A percentile compares a stretch with the other conserved stretches of the same genome.
These are phyloP conservation scores for Andrena bicolor DNA, from an alignment of 2,888 invertebrate genomes.

Conservation along the genomic window DNA sequence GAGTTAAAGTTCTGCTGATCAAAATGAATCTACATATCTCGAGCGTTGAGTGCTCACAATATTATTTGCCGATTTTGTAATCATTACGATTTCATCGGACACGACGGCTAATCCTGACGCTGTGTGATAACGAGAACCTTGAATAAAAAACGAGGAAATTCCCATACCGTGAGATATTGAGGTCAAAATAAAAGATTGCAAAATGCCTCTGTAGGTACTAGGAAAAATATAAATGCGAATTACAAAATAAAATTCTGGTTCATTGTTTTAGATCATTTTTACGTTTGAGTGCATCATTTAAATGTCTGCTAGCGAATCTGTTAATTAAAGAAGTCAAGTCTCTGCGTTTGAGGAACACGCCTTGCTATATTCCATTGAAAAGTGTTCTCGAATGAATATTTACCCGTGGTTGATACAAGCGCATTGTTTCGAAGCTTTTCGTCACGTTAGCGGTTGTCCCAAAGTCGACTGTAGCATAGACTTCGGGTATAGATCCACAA, in stretches of 20 bases:
- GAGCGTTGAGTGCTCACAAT: too few relatives aligned
- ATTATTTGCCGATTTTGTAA: background rate
- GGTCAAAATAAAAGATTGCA: too few relatives aligned
- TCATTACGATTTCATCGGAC: background rate
- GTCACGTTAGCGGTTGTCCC: slow-evolving; percentile 85
- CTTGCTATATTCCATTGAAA: background rate
- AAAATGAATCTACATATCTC: background rate
- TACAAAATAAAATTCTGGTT: too few relatives aligned
- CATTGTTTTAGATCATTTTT: too few relatives aligned
- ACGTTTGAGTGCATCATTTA: too few relatives aligned
- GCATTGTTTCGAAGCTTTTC: slow-evolving; percentile 85
- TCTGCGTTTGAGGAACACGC: background rate
- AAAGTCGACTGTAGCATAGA: slow-evolving; percentile 92
- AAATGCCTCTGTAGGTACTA: too few relatives aligned
- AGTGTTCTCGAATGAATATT: slow-evolving; percentile 12
- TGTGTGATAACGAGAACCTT: slow-evolving; percentile 5
- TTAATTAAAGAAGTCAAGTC: too few relatives aligned
- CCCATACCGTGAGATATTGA: too few relatives aligned
- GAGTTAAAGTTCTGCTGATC: background rate
- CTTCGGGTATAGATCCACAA: slow-evolving; percentile 90
- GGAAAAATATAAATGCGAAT: too few relatives aligned
- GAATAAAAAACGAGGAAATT: background rate
- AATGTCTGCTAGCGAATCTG: too few relatives aligned
- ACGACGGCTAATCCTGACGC: background rate
- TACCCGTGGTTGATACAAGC: slow-evolving; percentile 85